These are phyloP conservation scores for Anoplolepis gracilipes DNA, from an alignment of 1,140 invertebrate genomes.

Conservation along the genomic window DNA sequence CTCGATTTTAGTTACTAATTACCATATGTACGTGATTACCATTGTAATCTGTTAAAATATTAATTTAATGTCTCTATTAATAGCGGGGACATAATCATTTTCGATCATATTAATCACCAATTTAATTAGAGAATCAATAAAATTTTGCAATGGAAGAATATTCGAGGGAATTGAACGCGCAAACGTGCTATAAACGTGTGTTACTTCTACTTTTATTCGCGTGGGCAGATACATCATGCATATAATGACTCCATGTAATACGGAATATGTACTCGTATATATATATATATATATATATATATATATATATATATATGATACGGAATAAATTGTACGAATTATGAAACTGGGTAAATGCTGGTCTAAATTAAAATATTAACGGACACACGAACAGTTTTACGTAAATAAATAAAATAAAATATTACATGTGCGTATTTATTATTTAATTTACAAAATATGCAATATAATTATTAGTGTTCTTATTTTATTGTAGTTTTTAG, in stretches of 20 bases:
- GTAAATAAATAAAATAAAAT: no score
- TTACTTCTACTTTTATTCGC: slow-evolving; percentile 25
- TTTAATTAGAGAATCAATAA: slow-evolving; percentile 28
- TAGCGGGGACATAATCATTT: not conserved
- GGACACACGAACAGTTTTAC: not conserved
- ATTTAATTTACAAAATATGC: not conserved
- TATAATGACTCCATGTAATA: not conserved
- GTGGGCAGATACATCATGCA: not conserved
- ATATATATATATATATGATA: no score
- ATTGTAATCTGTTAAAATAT: slow-evolving; percentile 13
- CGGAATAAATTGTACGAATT: not conserved
- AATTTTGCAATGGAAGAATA: slow-evolving; percentile 25
- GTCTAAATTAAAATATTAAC: not conserved
- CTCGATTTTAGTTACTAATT: not conserved
- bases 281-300: no score
- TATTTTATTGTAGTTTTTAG: not conserved
- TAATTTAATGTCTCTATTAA: not conserved
- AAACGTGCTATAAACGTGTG: not conserved
- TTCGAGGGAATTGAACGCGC: slow-evolving; percentile 10
- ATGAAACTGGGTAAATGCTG: not conserved
- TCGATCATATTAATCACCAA: not conserved
- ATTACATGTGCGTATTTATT: not conserved
- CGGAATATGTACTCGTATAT: no score
- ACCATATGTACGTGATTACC: not conserved
- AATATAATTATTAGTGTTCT: not conserved